These are phyloP conservation scores for Macrotus californicus DNA, from an alignment of 2,113 vertebrate species.

Conservation along the genomic window DNA sequence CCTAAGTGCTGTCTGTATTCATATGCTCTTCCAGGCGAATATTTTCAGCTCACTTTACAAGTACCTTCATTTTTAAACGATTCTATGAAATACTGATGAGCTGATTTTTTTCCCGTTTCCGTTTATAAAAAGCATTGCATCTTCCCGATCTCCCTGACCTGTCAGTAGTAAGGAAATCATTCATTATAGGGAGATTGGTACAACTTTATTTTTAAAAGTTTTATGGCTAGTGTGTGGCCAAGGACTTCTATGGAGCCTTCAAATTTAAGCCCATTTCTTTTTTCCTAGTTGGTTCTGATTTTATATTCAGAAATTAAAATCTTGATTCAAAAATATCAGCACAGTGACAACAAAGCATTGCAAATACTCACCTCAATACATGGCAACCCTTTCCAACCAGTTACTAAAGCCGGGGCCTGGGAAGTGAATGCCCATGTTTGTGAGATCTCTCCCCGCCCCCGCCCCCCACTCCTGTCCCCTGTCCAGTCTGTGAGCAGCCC, in stretches of 20 bases:
- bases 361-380: neutral
- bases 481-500: neutral
- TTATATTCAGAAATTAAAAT: constrained; percentile 7
- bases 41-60: constrained; percentile 61
- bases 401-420: neutral
- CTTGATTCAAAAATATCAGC: neutral
- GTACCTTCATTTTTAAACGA: constrained; percentile 44
- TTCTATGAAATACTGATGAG: constrained; percentile 47
- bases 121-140: constrained; percentile 23
- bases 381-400: neutral
- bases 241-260: constrained; percentile 1
- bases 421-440: neutral
- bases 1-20: constrained; percentile 60
- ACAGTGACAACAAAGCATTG: neutral
- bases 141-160: neutral
- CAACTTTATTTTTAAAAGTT: constrained; percentile 27
- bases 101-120: neutral
- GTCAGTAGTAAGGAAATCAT: neutral
- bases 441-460: neutral
- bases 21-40: constrained; percentile 61
- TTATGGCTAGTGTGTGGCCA: neutral
- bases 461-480: neutral
- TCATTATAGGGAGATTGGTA: neutral
- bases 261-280: constrained; percentile 1
- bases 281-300: neutral